A percentile compares a stretch with the other conserved stretches of the same genome.
Conservation (phyloP, 2,888 invertebrate species). For the Ptychoptera albimana region DNA sequence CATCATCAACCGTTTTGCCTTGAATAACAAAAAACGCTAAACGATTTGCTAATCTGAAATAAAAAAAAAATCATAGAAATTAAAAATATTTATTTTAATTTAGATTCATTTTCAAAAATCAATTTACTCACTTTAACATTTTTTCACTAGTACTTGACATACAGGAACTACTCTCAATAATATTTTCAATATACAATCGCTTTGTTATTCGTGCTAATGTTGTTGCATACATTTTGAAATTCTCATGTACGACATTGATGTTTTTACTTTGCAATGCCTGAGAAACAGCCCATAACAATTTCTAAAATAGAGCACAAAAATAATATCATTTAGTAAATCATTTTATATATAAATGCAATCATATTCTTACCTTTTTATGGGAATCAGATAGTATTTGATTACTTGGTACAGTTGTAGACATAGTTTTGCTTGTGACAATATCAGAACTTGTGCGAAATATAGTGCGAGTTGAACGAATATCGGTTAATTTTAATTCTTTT, state of each 20-base stretch:
- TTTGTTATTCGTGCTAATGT: conserved; percentile 50
- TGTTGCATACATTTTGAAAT: conserved; percentile 55
- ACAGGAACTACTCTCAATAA: conserved; percentile 24
- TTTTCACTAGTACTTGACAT: conserved; percentile 54
- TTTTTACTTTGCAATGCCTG: conserved; percentile 57
- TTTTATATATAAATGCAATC: background rate
- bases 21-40: conserved; percentile 47
- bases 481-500: conserved; percentile 15
- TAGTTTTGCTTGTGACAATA: conserved; percentile 3
- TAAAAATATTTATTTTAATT: background rate
- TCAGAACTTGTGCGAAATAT: conserved; percentile 13
- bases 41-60: conserved; percentile 41
- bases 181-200: conserved; percentile 40
- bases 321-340: conserved; percentile 4
- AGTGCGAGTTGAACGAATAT: background rate
- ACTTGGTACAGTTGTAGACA: conserved; percentile 10
- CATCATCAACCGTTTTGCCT: conserved; percentile 47
- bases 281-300: conserved; percentile 67
- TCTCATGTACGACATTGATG: conserved; percentile 44
- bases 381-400: conserved; percentile 20
- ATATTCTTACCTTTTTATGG: conserved; percentile 22
- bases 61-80: background rate
- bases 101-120: background rate
- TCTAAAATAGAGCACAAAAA: conserved; percentile 25
- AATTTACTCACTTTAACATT: conserved; percentile 42